These are phyloP conservation scores for Acyrthosiphon pisum DNA, from an alignment of 1,140 invertebrate genomes.

Conservation along the genomic window DNA sequence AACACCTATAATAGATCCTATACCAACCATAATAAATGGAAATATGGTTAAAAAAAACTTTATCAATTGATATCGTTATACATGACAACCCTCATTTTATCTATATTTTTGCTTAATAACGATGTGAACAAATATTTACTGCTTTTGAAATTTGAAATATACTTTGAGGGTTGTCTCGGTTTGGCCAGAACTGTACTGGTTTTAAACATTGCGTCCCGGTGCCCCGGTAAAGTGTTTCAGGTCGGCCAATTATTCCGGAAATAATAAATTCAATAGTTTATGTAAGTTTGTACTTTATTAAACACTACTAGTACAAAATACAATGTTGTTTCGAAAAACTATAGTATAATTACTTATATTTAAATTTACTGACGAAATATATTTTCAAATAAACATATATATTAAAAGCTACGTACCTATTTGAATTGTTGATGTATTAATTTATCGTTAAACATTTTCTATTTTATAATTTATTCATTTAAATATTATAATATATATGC, in stretches of 20 bases:
- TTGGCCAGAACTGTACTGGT: background rate
- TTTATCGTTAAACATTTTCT: too few relatives aligned
- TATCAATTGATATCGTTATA: background rate
- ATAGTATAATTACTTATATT: background rate
- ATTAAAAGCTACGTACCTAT: too few relatives aligned
- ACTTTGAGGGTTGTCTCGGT: background rate
- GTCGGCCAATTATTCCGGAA: background rate
- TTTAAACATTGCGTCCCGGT: background rate
- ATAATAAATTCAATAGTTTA: background rate
- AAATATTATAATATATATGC: background rate
- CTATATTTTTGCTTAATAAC: background rate
- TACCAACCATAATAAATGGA: background rate
- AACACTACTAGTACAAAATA: background rate
- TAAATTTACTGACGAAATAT: background rate
- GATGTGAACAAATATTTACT: background rate
- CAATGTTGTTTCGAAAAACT: background rate
- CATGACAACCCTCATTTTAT: background rate
- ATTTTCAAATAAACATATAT: background rate
- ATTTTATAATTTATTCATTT: too few relatives aligned
- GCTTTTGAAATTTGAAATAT: background rate
- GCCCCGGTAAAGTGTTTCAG: too few relatives aligned
- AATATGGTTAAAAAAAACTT: background rate
- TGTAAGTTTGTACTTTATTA: too few relatives aligned
- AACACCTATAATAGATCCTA: background rate
- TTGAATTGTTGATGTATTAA: too few relatives aligned